These are phyloP conservation scores for Ariopsis seemanni DNA, from an alignment of 2,113 vertebrate genomes.

Conservation along the genomic window DNA sequence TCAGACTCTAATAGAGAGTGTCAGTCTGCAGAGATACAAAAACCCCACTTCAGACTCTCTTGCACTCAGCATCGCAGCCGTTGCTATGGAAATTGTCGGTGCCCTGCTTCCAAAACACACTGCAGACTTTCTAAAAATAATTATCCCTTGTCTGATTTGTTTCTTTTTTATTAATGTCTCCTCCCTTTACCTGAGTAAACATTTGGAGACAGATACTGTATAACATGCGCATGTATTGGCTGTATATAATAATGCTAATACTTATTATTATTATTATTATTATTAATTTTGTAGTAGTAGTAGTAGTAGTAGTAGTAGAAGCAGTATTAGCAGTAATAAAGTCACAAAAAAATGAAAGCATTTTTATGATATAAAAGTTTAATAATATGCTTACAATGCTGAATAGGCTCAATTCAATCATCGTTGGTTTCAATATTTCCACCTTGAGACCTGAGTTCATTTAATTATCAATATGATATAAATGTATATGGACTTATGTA, in stretches of 20 bases:
- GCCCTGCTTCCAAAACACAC: slow-evolving; percentile 68
- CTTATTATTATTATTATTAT: background rate
- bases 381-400: background rate
- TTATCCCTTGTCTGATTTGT: slow-evolving; percentile 33
- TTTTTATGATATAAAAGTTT: background rate
- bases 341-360: background rate
- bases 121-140: slow-evolving; percentile 79
- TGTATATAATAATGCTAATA: background rate
- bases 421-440: background rate
- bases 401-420: background rate
- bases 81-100: slow-evolving; percentile 74
- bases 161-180: slow-evolving; percentile 57
- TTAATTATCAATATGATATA: background rate
- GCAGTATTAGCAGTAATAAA: background rate
- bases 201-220: background rate
- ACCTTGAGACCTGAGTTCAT: background rate
- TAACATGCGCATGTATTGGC: background rate
- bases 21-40: slow-evolving; percentile 54
- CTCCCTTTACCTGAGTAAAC: slow-evolving; percentile 9
- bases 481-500: background rate
- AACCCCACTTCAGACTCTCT: slow-evolving; percentile 45
- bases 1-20: slow-evolving; percentile 31
- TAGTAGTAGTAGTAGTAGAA: background rate
- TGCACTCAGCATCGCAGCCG: slow-evolving; percentile 60
- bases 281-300: background rate